Percentiles rank a stretch among this genome's conserved stretches.
These are phyloP conservation scores for Pristionchus arcanus DNA, from an alignment of 2,888 invertebrate species.

Conservation along the genomic window DNA sequence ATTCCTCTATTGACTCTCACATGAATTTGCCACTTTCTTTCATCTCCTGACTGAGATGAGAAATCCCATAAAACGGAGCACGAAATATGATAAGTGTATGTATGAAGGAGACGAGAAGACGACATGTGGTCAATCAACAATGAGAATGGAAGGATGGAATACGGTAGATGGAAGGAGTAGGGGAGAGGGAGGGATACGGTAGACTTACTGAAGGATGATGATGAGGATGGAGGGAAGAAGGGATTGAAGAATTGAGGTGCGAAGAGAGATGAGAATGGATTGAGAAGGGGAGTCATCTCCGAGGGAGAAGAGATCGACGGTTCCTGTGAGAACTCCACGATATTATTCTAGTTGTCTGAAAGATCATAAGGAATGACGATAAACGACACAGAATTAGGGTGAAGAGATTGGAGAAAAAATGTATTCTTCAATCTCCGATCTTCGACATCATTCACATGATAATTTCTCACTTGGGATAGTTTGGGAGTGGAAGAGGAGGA, in stretches of 20 bases:
- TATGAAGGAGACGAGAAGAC: slow-evolving; percentile 33
- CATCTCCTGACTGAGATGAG: slow-evolving; percentile 31
- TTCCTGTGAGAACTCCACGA: slow-evolving; percentile 36
- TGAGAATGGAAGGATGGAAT: background rate
- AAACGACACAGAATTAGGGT: background rate
- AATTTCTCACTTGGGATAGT: background rate
- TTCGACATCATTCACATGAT: too few species aligned
- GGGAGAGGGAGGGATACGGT: background rate
- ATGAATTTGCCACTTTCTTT: slow-evolving; percentile 43
- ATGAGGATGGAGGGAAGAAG: background rate
- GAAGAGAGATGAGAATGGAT: slow-evolving; percentile 43
- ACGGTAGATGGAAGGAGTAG: background rate
- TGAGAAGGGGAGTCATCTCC: slow-evolving; percentile 3
- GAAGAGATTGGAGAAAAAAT: background rate
- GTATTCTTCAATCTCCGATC: too few species aligned
- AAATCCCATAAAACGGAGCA: slow-evolving; percentile 53
- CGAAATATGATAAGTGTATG: slow-evolving; percentile 52
- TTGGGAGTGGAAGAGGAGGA: slow-evolving; percentile 29
- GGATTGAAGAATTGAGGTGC: background rate
- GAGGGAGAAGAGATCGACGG: background rate
- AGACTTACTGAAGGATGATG: slow-evolving; percentile 30
- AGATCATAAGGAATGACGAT: background rate
- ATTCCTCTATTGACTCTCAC: slow-evolving; percentile 46
- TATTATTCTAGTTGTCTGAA: slow-evolving; percentile 19
- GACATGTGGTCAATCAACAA: slow-evolving; percentile 48